Evolutionary conservation across 1,140 invertebrate species (phyloP).

Genomic region (Tetramorium alpestre): DNA sequence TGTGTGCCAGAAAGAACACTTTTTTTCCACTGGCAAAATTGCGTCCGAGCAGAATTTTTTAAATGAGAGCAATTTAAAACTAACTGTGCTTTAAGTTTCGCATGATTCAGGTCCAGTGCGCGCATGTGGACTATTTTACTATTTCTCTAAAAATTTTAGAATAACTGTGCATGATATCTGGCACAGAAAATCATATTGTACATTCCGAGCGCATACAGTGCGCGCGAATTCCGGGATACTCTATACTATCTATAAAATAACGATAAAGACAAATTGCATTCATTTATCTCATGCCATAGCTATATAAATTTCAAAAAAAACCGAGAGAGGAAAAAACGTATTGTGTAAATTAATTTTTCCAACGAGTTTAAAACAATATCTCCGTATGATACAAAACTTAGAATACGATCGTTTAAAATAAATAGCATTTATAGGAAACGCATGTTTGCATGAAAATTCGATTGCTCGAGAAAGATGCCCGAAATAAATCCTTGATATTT

Average conservation of each 20-base stretch:
- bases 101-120: background rate
- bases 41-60: background rate
- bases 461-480: background rate
- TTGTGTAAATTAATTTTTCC: background rate
- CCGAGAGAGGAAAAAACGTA: too few species aligned
- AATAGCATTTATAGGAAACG: background rate
- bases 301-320: background rate
- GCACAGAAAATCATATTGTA: background rate
- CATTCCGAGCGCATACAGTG: too few species aligned
- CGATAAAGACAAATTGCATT: background rate
- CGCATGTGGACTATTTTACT: background rate
- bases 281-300: background rate
- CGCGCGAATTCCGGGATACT: background rate
- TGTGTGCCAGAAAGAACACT: background rate
- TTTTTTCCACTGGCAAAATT: background rate
- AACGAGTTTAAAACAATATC: background rate
- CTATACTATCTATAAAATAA: background rate
- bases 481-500: background rate
- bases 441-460: background rate
- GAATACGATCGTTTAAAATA: background rate
- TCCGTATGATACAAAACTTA: background rate
- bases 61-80: background rate
- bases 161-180: background rate
- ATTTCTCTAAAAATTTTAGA: background rate
- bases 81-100: background rate